phyloP scores from a whole-genome alignment of 2,888 invertebrate genomes.

The Heliconius hortense region DNA sequence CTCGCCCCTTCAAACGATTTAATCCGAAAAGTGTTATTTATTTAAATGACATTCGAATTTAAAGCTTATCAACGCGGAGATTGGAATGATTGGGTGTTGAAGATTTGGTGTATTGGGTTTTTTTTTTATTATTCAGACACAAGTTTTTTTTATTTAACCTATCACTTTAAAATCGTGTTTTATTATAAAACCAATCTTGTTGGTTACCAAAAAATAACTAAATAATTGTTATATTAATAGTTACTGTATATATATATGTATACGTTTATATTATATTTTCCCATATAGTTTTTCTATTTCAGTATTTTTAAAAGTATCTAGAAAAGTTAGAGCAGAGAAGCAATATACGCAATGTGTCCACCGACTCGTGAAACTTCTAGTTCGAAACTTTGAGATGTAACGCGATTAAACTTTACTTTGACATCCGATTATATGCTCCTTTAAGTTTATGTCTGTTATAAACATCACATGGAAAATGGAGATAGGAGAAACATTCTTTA shows the following conservation, averaged over 20 bases:
- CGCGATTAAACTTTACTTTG: conserved; percentile 42
- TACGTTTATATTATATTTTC: not conserved
- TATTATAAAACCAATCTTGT: too few relatives aligned
- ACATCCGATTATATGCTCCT: conserved; percentile 38
- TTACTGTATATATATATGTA: not conserved
- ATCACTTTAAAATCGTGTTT: too few relatives aligned
- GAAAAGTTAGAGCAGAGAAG: conserved; percentile 30
- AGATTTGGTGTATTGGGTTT: conserved; percentile 10
- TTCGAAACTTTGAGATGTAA: conserved; percentile 35
- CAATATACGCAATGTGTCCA: conserved; percentile 40
- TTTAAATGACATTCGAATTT: conserved; percentile 34
- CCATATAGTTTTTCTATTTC: conserved; percentile 1
- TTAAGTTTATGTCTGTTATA: conserved; percentile 18
- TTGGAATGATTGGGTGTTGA: conserved; percentile 26
- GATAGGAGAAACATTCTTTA: not conserved
- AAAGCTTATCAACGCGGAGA: conserved; percentile 20
- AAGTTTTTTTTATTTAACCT: not conserved
- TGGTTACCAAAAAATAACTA: not conserved
- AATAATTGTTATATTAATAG: not conserved
- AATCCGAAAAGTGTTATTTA: conserved; percentile 64
- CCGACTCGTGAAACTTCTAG: conserved; percentile 36
- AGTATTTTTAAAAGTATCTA: conserved; percentile 30
- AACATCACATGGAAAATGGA: conserved; percentile 2
- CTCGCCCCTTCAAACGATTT: conserved; percentile 58
- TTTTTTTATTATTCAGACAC: not conserved